These are phyloP conservation scores for Melanotaenia duboulayi DNA, from an alignment of 2,113 vertebrate species.

Conservation along the genomic window DNA sequence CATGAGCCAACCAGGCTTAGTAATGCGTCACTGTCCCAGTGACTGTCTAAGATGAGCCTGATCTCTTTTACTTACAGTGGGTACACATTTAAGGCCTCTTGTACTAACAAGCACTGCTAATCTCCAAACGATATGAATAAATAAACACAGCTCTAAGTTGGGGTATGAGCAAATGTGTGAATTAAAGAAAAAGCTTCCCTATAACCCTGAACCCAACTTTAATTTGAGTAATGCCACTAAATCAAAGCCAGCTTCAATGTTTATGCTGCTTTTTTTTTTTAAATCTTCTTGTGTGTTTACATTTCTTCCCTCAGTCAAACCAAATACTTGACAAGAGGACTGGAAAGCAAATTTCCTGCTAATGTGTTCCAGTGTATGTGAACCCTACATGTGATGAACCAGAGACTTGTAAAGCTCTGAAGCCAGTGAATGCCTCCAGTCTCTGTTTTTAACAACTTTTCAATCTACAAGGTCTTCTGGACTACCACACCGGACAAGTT, in stretches of 20 bases:
- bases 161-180: background rate
- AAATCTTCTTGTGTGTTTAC: background rate
- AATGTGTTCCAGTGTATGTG: background rate
- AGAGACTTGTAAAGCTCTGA: background rate
- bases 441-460: too few species aligned
- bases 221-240: background rate
- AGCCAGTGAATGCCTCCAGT: too few species aligned
- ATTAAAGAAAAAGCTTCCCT: background rate
- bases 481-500: too few species aligned
- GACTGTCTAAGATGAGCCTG: conserved; percentile 26
- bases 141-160: background rate
- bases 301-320: background rate
- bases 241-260: background rate
- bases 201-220: background rate
- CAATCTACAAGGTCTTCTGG: too few species aligned
- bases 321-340: background rate
- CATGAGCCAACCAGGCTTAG: conserved; percentile 48
- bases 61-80: conserved; percentile 17
- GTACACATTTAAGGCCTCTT: conserved; percentile 1
- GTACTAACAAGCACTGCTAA: background rate
- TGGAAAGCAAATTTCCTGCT: background rate
- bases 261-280: background rate
- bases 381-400: background rate
- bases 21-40: conserved; percentile 48
- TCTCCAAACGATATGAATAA: background rate